Evolutionary conservation across 2,888 invertebrate species (phyloP), one percentile per base, ranked within the genome.

Genomic region (Amiota mariae): DNA sequence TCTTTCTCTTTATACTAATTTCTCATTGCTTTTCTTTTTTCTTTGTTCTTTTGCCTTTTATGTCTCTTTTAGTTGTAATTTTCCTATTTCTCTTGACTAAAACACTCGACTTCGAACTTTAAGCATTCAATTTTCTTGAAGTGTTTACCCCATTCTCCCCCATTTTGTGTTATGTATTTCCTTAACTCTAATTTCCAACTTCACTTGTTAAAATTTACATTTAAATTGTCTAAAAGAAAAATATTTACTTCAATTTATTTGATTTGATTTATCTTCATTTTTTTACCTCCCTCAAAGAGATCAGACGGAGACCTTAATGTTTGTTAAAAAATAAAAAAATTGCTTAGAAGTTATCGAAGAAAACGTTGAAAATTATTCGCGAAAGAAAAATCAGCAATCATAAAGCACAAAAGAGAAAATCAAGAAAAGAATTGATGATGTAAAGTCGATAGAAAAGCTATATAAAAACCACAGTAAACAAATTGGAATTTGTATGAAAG

Each of bases 121-220:
- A 36, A 36, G 36, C 36, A 36, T 36, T 36, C 36, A 36, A 36
- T 36, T 36, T 36, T 36, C 36, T 36, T 36, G 36, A 36, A 36
- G 36, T 36, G 36, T 36, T 36, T 36, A 6, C 36, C 36, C 36
- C 63, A 46, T 36, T n/a, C n/a, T 46, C n/a, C 63, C 46, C 9
- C 46, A 20, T 24, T 36, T 0, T 36, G 36, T 36, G 36, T 36
- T 0, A 6, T 36, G 36, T 6, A 36, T 36, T 36, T 36, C 6
- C 36, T 36, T 36, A 36, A 36, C 36, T 36, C 8, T 0, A 36
- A 36, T 6, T 36, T 36, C 8, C 36, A 36, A 36, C 36, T 36
- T 36, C 51, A 51, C 67, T 12, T 18, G 15, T 76, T 74, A 76
- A 76, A 79, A 85, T 79, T 84, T 81, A 70, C 80, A 85, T 77